Conservation (phyloP, 2,113 vertebrate species). For the Dasyornis broadbenti region DNA sequence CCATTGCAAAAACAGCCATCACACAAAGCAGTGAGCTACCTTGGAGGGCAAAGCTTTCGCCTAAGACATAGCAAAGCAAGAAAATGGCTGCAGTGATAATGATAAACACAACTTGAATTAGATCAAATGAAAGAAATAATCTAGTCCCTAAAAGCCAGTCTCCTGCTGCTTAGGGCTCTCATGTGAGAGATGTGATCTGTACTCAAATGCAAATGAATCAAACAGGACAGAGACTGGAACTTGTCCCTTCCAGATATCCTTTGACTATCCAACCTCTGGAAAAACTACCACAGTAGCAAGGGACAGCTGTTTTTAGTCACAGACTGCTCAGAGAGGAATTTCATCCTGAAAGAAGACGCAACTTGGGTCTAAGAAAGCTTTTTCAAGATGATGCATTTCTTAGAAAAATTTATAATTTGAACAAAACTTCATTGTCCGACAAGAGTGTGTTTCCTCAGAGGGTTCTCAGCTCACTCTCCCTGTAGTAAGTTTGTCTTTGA, state of each 20-base stretch:
- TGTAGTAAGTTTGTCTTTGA: neutral
- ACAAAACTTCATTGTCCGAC: neutral
- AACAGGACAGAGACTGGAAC: neutral
- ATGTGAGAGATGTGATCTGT: neutral
- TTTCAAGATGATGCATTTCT: neutral
- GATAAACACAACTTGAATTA: neutral
- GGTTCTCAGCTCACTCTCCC: neutral
- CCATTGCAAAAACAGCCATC: neutral
- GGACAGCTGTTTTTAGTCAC: neutral
- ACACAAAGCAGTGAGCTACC: neutral
- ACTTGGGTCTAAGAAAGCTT: neutral
- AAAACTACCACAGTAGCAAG: neutral
- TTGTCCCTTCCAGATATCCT: rapidly evolving
- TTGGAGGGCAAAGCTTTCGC: neutral
- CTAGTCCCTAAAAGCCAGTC: neutral
- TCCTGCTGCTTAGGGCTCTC: neutral
- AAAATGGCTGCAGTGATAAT: neutral
- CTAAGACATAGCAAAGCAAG: neutral
- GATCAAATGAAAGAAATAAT: neutral
- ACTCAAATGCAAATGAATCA: neutral
- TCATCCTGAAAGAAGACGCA: neutral
- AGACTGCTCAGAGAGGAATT: neutral
- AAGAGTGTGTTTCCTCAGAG: neutral
- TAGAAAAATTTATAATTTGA: neutral
- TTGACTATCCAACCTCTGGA: neutral